Evolutionary conservation across 2,888 invertebrate species (phyloP).

Genomic region (Ypsolopha sequella): DNA sequence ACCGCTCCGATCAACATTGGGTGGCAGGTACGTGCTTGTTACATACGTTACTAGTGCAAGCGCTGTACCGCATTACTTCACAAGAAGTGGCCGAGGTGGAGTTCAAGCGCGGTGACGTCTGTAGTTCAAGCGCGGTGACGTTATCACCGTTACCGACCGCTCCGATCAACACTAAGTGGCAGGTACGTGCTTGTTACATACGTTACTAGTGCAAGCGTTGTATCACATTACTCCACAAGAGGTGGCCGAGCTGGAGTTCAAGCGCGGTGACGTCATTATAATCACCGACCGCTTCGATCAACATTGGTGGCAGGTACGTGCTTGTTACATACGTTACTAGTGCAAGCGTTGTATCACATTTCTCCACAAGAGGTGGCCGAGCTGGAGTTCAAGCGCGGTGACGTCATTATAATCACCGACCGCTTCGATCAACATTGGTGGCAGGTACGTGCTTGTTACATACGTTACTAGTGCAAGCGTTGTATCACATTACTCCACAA

Average conservation of each 20-base stretch:
- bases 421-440: slow-evolving; percentile 93
- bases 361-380: slow-evolving; percentile 67
- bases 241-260: slow-evolving; percentile 96
- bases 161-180: slow-evolving; percentile 93
- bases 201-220: slow-evolving; percentile 94
- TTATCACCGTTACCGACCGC: slow-evolving; percentile 93
- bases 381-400: slow-evolving; percentile 44
- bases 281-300: slow-evolving; percentile 94
- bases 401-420: slow-evolving; percentile 81
- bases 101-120: slow-evolving; percentile 86
- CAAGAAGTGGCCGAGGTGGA: slow-evolving; percentile 97
- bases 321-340: neutral
- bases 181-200: slow-evolving; percentile 25
- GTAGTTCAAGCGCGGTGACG: slow-evolving; percentile 44
- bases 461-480: slow-evolving; percentile 91
- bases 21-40: slow-evolving; percentile 73
- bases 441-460: slow-evolving; percentile 46
- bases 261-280: slow-evolving; percentile 97
- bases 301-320: slow-evolving; percentile 83
- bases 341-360: no score
- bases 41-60: slow-evolving; percentile 36
- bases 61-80: slow-evolving; percentile 97
- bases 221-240: slow-evolving; percentile 98
- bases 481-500: slow-evolving; percentile 98
- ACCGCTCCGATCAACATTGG: slow-evolving; percentile 91